phyloP scores from a whole-genome alignment of 92 coral and sea anemone genomes.

The Epizoanthus scotinus region DNA sequence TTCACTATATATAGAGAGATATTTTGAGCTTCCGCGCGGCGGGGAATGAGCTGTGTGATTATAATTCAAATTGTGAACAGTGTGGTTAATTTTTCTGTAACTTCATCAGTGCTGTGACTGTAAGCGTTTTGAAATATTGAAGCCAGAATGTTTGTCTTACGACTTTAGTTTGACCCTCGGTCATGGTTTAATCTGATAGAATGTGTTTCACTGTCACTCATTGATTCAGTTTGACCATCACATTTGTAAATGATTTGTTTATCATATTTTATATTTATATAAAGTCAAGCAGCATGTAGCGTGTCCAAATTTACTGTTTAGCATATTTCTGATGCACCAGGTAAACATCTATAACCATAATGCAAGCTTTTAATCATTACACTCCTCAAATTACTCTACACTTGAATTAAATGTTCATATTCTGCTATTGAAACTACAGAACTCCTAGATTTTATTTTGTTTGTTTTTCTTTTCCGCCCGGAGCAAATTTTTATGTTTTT shows the following conservation, averaged over 20 bases:
- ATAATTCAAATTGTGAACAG: background rate
- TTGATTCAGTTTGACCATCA: background rate
- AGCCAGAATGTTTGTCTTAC: background rate
- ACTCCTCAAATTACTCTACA: background rate
- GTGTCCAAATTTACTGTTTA: background rate
- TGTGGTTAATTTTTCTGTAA: background rate
- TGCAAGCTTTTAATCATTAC: background rate
- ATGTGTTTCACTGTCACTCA: background rate
- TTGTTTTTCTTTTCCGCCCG: no score
- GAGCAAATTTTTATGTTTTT: no score
- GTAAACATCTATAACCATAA: slow-evolving; percentile 2
- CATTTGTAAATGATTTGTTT: no score
- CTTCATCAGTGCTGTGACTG: background rate
- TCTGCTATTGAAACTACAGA: background rate
- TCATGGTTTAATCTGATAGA: background rate
- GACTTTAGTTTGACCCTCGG: background rate
- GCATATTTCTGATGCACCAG: background rate
- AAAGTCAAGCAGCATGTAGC: background rate
- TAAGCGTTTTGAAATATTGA: background rate
- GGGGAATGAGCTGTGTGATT: background rate
- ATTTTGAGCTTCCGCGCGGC: slow-evolving; percentile 1
- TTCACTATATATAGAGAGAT: background rate
- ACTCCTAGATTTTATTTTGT: background rate
- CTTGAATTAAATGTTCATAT: background rate
- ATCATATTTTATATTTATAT: background rate